phyloP scores from a whole-genome alignment of 2,797 vertebrate genomes.

The Champsocephalus gunnari region DNA sequence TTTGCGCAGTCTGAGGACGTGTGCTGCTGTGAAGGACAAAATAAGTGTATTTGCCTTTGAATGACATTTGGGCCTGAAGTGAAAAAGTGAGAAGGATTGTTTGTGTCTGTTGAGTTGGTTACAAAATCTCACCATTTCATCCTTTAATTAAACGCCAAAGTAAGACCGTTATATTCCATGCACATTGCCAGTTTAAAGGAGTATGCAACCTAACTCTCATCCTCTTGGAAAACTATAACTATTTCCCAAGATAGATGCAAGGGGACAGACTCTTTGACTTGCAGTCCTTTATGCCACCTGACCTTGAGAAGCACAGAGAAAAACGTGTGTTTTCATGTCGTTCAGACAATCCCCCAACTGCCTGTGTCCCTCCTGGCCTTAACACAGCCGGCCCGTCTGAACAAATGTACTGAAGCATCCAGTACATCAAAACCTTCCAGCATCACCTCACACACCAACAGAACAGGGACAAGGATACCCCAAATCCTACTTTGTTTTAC shows the following conservation, averaged over 20 bases:
- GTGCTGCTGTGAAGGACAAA: constrained; percentile 63
- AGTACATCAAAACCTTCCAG: constrained; percentile 31
- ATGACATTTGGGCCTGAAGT: constrained; percentile 57
- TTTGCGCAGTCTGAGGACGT: constrained; percentile 54
- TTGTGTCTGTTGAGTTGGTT: constrained; percentile 37
- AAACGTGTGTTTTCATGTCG: constrained; percentile 41
- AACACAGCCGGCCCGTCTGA: constrained; percentile 41
- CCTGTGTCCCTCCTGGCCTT: constrained; percentile 49
- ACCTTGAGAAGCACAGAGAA: constrained; percentile 55
- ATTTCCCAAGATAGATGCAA: constrained; percentile 41
- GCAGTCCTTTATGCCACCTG: constrained; percentile 42
- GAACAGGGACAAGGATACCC: constrained; percentile 44
- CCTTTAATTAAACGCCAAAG: constrained; percentile 57
- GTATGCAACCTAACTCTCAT: not conserved
- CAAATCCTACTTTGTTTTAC: constrained; percentile 14
- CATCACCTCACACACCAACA: constrained; percentile 35
- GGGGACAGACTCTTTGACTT: constrained; percentile 49
- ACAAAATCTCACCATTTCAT: constrained; percentile 39
- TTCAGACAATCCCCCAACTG: constrained; percentile 45
- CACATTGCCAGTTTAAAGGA: constrained; percentile 22
- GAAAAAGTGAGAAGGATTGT: constrained; percentile 30
- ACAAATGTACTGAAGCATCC: constrained; percentile 33
- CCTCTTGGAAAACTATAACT: constrained; percentile 4
- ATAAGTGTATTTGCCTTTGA: constrained; percentile 53
- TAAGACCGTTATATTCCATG: constrained; percentile 16